Evolutionary conservation across 2,888 invertebrate species (phyloP).

Genomic region (Axea sp.): DNA sequence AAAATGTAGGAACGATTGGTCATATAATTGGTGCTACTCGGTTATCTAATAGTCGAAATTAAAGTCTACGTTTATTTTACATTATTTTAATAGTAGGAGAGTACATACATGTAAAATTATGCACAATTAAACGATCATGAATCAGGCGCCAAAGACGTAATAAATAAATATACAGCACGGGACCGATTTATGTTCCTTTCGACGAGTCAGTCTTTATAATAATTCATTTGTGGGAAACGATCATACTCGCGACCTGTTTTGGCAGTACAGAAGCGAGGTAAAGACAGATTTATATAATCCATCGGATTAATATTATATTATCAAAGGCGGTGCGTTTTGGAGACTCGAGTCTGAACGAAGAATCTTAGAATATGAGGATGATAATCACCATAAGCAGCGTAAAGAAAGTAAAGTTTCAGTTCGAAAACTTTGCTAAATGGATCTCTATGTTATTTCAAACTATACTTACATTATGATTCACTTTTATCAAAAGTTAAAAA

Average conservation of each 20-base stretch:
- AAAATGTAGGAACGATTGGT: slow-evolving; percentile 11
- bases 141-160: slow-evolving; percentile 63
- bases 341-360: slow-evolving; percentile 64
- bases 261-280: slow-evolving; percentile 60
- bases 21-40: slow-evolving; percentile 35
- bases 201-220: slow-evolving; percentile 66
- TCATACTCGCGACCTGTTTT: slow-evolving; percentile 55
- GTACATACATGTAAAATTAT: slow-evolving; percentile 26
- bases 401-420: neutral
- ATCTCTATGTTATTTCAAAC: slow-evolving; percentile 17
- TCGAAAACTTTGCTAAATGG: neutral
- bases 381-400: neutral
- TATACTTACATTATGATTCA: slow-evolving; percentile 3
- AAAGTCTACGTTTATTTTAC: slow-evolving; percentile 43
- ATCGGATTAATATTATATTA: slow-evolving; percentile 41
- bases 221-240: slow-evolving; percentile 49
- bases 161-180: slow-evolving; percentile 71
- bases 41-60: slow-evolving; percentile 30
- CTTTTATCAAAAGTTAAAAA: slow-evolving; percentile 31
- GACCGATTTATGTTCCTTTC: slow-evolving; percentile 61
- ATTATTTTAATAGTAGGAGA: slow-evolving; percentile 35
- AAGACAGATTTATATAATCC: slow-evolving; percentile 51
- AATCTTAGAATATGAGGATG: slow-evolving; percentile 2
- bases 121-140: slow-evolving; percentile 65
- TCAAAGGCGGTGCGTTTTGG: slow-evolving; percentile 66